Evolutionary conservation across 1,140 invertebrate species (phyloP).

Genomic region (Drosophila subpulchrella): DNA sequence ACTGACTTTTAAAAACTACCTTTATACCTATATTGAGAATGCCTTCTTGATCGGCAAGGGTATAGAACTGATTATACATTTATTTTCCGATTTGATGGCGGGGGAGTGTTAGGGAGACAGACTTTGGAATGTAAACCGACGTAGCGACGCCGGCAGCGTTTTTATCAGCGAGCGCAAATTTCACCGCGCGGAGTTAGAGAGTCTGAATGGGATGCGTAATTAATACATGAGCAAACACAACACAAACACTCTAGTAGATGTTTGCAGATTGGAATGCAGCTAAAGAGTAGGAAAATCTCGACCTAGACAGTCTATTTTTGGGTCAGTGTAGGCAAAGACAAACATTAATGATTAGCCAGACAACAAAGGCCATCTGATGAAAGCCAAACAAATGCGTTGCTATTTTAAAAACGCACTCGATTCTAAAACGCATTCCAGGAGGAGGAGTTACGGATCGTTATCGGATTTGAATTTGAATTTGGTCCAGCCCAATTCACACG

Average conservation of each 20-base stretch:
- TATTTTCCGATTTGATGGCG: too few relatives aligned
- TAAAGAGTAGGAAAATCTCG: constrained; percentile 8
- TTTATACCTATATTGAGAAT: too few relatives aligned
- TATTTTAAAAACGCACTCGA: constrained; percentile 24
- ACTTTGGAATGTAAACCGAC: constrained; percentile 78
- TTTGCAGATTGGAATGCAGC: constrained; percentile 15
- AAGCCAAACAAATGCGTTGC: constrained; percentile 6
- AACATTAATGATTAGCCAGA: constrained; percentile 11
- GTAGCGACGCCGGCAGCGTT: constrained; percentile 36
- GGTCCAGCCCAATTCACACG: constrained; percentile 26
- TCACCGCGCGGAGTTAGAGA: constrained; percentile 34
- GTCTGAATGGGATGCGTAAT: constrained; percentile 79
- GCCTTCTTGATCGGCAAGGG: background rate
- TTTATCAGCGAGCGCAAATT: constrained; percentile 64
- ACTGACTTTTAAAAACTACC: too few relatives aligned
- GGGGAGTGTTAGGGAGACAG: background rate
- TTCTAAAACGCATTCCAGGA: background rate
- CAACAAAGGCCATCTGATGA: constrained; percentile 40
- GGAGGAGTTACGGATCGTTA: too few relatives aligned
- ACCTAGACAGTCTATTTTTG: constrained; percentile 60
- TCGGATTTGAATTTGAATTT: too few relatives aligned
- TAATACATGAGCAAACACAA: constrained; percentile 13
- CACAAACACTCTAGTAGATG: background rate
- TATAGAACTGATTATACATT: background rate
- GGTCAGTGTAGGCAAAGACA: constrained; percentile 48